phyloP scores from a whole-genome alignment of 2,797 vertebrate genomes.

The Oreochromis mossambicus region DNA sequence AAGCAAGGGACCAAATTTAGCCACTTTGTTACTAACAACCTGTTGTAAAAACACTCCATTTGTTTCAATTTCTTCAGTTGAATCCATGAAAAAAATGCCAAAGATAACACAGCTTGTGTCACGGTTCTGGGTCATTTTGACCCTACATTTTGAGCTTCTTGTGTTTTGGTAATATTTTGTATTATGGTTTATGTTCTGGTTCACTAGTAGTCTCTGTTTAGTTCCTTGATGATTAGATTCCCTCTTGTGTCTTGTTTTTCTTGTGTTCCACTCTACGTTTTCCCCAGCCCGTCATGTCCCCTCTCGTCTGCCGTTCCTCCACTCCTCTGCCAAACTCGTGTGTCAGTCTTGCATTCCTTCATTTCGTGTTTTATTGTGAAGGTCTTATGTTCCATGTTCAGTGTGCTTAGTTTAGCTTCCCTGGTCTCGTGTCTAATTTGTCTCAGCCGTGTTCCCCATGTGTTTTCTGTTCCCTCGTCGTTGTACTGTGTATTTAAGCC shows the following conservation, averaged over 20 bases:
- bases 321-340: background rate
- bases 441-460: background rate
- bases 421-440: background rate
- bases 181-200: background rate
- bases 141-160: background rate
- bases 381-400: background rate
- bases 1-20: background rate
- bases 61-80: background rate
- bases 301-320: background rate
- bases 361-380: background rate
- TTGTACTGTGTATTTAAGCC: background rate
- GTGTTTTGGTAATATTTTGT: background rate
- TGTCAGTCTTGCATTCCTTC: background rate
- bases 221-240: background rate
- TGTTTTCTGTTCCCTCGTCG: accelerated
- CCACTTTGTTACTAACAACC: background rate
- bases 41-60: background rate
- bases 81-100: background rate
- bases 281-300: background rate
- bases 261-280: background rate
- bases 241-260: background rate
- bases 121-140: background rate
- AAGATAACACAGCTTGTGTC: background rate
- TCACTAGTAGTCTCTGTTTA: background rate
- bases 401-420: background rate